phyloP scores from a whole-genome alignment of 2,113 vertebrate genomes.

The Chionomys nivalis region DNA sequence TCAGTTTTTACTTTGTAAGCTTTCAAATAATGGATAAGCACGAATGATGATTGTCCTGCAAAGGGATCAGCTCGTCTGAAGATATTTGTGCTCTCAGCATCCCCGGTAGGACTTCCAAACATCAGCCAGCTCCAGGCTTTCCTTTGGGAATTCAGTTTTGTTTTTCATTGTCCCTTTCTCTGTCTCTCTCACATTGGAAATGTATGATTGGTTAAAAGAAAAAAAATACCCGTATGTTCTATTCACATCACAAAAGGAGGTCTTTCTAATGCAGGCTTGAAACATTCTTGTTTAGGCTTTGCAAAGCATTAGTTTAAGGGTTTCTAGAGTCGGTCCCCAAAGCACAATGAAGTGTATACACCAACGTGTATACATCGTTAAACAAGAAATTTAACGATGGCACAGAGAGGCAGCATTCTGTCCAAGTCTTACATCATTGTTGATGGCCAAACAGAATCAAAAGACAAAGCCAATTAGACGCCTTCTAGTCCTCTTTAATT shows the following conservation, averaged over 20 bases:
- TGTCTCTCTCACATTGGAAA: background rate
- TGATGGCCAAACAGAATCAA: constrained; percentile 61
- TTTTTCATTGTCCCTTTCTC: background rate
- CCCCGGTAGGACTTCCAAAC: background rate
- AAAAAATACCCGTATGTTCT: background rate
- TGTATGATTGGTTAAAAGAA: constrained; percentile 12
- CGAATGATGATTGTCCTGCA: background rate
- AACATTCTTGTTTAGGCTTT: constrained; percentile 57
- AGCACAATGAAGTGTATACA: constrained; percentile 32
- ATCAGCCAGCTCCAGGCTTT: constrained; percentile 28
- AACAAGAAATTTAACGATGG: constrained; percentile 29
- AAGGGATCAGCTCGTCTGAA: background rate
- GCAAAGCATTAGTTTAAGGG: constrained; percentile 72
- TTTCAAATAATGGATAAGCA: constrained; percentile 31
- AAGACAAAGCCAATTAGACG: constrained; percentile 50
- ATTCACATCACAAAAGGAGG: constrained; percentile 35
- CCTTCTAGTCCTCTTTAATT: constrained; percentile 65
- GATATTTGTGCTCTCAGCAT: background rate
- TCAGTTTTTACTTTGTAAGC: constrained; percentile 8
- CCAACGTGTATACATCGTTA: background rate
- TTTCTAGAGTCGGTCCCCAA: constrained; percentile 38
- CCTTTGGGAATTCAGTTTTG: constrained; percentile 41
- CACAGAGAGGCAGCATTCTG: background rate
- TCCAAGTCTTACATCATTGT: constrained; percentile 40
- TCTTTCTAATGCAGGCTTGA: constrained; percentile 44